These are phyloP conservation scores for Cephalopterus ornatus DNA, from an alignment of 2,113 vertebrate species.

Conservation along the genomic window DNA sequence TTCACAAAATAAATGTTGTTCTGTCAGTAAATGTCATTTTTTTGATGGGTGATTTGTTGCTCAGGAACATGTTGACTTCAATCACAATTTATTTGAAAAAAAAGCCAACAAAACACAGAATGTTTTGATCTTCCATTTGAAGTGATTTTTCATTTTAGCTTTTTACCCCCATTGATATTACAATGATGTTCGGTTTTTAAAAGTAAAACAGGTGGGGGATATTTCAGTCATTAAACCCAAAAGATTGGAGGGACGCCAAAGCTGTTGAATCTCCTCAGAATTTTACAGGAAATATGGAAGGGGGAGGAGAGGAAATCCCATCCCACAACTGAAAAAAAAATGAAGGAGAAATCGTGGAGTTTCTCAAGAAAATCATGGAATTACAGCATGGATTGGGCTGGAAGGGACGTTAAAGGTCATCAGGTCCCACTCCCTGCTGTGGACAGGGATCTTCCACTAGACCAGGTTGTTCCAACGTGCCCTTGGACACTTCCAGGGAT, in stretches of 20 bases:
- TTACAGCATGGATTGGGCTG: background rate
- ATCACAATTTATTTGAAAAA: background rate
- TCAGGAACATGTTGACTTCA: background rate
- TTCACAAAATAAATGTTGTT: background rate
- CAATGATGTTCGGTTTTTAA: background rate
- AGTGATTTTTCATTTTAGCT: background rate
- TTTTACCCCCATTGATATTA: background rate
- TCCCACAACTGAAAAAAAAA: background rate
- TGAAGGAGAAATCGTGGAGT: background rate
- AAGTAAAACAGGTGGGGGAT: background rate
- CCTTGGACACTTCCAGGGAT: background rate
- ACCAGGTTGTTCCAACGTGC: background rate
- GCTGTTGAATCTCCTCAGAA: background rate
- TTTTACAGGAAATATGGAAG: background rate
- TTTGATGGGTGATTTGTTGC: conserved; percentile 9
- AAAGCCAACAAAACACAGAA: background rate
- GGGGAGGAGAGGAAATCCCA: no score
- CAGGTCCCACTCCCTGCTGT: no score
- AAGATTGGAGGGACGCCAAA: background rate
- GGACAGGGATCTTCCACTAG: background rate
- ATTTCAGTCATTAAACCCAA: background rate
- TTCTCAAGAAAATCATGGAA: background rate
- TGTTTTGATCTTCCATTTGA: conserved; percentile 34
- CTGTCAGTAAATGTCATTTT: conserved; percentile 38
- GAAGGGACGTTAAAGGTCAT: background rate